phyloP scores from a whole-genome alignment of 2,888 invertebrate genomes.

The Sipunculus nudus region DNA sequence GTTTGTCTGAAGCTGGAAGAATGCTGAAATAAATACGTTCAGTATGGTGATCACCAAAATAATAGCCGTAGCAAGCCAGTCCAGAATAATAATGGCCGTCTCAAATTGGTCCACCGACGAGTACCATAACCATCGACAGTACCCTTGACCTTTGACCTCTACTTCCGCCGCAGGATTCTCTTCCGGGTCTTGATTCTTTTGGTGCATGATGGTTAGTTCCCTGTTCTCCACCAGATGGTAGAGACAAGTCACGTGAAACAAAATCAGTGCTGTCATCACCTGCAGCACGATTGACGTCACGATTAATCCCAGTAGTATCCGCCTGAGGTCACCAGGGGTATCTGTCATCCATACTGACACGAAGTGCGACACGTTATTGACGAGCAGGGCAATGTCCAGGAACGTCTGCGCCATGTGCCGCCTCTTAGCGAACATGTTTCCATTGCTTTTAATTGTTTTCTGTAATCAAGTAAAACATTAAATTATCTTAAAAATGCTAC shows the following conservation, averaged over 20 bases:
- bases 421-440: neutral
- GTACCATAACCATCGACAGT: neutral
- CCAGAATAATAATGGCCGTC: neutral
- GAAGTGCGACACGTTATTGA: neutral
- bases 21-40: neutral
- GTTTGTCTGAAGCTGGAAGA: neutral
- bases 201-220: no score
- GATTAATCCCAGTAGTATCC: neutral
- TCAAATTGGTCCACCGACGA: neutral
- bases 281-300: neutral
- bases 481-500: no score
- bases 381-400: neutral
- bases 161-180: neutral
- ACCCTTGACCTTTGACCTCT: neutral
- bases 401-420: neutral
- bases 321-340: neutral
- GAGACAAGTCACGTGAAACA: neutral
- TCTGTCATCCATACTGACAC: neutral
- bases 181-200: no score
- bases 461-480: no score
- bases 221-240: neutral
- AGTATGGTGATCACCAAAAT: neutral
- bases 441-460: no score
- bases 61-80: neutral
- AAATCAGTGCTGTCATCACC: neutral